These are phyloP conservation scores for Flexamia atlantica DNA, from an alignment of 2,888 invertebrate species.

Conservation along the genomic window DNA sequence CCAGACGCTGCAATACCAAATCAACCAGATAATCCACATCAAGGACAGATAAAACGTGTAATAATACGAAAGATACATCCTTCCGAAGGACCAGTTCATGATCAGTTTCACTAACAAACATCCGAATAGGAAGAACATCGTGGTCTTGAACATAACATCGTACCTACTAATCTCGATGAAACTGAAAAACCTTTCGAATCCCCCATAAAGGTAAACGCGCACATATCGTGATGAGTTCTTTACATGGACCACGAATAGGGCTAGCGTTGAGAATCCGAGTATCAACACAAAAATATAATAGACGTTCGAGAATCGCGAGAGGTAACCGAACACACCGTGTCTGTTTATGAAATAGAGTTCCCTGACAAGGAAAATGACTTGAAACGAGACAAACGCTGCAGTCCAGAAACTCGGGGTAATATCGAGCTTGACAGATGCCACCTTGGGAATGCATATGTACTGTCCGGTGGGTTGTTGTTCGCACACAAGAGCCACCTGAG, in stretches of 20 bases:
- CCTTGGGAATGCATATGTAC: background rate
- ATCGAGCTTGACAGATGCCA: background rate
- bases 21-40: background rate
- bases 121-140: background rate
- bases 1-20: background rate
- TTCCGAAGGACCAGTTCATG: background rate
- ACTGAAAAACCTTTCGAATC: background rate
- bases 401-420: background rate
- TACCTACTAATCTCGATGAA: background rate
- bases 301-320: background rate
- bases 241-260: background rate
- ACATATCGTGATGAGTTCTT: background rate
- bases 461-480: constrained; percentile 51
- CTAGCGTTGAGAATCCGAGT: background rate
- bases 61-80: background rate
- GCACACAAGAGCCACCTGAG: constrained; percentile 35
- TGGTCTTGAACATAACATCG: background rate
- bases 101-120: background rate
- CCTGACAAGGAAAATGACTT: background rate
- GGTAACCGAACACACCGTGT: background rate
- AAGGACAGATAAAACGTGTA: too few species aligned
- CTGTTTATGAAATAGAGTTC: background rate
- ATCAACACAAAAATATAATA: background rate
- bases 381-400: background rate
- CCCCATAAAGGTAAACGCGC: background rate